Evolutionary conservation across 2,113 vertebrate genomes (phyloP).

Genomic region (Scomber colias): DNA sequence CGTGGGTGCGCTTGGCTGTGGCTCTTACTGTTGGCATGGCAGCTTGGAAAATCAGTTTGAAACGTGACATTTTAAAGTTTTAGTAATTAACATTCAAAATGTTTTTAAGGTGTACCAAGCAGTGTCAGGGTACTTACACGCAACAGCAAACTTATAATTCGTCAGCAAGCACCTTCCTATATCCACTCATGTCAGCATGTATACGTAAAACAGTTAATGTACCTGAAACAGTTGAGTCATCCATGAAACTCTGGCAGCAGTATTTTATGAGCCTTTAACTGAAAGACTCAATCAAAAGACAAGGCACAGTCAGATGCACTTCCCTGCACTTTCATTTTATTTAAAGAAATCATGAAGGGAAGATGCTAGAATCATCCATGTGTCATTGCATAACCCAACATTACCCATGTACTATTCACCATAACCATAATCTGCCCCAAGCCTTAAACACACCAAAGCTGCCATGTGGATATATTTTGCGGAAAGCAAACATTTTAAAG

Average conservation of each 20-base stretch:
- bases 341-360: too few species aligned
- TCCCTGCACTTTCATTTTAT: too few species aligned
- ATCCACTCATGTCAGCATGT: too few species aligned
- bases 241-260: not conserved
- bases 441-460: not conserved
- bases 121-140: not conserved
- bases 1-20: conserved; percentile 59
- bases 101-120: not conserved
- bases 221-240: not conserved
- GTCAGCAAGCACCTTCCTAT: too few species aligned
- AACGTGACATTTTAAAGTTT: conserved; percentile 46
- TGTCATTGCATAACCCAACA: too few species aligned
- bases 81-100: conserved; percentile 30
- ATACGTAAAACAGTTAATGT: not conserved
- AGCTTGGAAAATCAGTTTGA: conserved; percentile 34
- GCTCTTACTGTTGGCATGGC: conserved; percentile 45
- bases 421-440: not conserved
- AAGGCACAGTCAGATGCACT: not conserved
- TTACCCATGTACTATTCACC: too few species aligned
- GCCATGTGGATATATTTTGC: not conserved
- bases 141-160: not conserved
- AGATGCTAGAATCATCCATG: too few species aligned
- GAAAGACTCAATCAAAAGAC: not conserved
- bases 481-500: not conserved
- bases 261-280: not conserved